phyloP scores from a whole-genome alignment of 2,888 invertebrate species.

The Dusona sp. region DNA sequence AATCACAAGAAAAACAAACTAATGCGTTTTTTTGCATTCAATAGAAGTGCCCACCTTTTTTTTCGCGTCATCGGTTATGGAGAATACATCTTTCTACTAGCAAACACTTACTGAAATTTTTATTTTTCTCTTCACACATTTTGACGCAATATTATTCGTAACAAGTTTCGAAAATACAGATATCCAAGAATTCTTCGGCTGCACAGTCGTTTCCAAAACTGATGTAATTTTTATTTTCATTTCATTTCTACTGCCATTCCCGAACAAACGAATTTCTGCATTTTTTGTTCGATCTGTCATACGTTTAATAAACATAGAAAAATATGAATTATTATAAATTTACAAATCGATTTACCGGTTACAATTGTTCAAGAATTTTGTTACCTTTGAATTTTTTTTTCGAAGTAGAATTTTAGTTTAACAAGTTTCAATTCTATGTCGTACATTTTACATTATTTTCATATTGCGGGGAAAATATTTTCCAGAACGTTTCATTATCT shows the following conservation, averaged over 20 bases:
- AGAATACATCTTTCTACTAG: conserved; percentile 2
- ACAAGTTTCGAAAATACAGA: neutral
- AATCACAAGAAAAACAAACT: neutral
- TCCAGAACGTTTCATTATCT: too few species aligned
- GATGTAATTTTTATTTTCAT: neutral
- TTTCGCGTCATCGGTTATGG: neutral
- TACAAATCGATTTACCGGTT: neutral
- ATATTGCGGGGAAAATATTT: too few species aligned
- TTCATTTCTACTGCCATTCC: neutral
- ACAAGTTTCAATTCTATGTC: neutral
- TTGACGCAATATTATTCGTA: conserved; percentile 16
- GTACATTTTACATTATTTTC: neutral
- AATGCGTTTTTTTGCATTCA: neutral
- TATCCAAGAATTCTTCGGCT: conserved; percentile 2
- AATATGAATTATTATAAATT: neutral
- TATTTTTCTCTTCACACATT: conserved; percentile 6
- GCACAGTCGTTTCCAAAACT: neutral
- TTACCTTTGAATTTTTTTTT: too few species aligned
- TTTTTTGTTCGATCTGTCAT: too few species aligned
- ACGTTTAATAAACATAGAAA: too few species aligned
- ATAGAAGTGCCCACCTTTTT: neutral
- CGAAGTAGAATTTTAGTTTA: neutral
- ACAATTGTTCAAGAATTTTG: neutral
- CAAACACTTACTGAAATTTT: neutral
- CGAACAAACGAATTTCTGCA: too few species aligned